Evolutionary conservation across 2,888 invertebrate species (phyloP).

Genomic region (Ophioninae sp.): DNA sequence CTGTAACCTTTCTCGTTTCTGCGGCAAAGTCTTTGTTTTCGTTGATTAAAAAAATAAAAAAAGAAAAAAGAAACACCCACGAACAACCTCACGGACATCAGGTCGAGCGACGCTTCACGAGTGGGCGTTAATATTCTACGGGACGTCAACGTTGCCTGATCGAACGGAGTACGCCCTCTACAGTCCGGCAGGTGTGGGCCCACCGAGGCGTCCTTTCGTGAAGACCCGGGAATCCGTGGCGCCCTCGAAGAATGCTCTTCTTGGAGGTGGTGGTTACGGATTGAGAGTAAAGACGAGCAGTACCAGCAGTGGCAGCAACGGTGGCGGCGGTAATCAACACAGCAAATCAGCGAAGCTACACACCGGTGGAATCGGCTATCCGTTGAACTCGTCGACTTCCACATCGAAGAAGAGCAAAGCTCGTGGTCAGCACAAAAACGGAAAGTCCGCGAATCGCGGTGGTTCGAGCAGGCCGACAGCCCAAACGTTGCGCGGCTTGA

Average conservation of each 20-base stretch:
- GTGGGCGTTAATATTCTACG: conserved; percentile 96
- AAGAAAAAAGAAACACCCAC: too few relatives aligned
- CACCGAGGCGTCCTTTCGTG: conserved; percentile 73
- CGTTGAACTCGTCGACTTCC: conserved; percentile 67
- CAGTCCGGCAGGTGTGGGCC: conserved; percentile 72
- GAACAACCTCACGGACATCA: too few relatives aligned
- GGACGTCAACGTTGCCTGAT: conserved; percentile 86
- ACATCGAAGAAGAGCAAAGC: conserved; percentile 74
- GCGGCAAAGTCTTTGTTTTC: not conserved
- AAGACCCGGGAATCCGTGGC: conserved; percentile 73
- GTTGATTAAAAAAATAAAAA: not conserved
- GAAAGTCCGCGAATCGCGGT: conserved; percentile 77
- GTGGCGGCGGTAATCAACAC: too few relatives aligned
- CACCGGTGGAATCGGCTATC: conserved; percentile 62
- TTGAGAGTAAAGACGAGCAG: conserved; percentile 82
- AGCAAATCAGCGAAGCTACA: conserved; percentile 80
- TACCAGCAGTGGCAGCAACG: too few relatives aligned
- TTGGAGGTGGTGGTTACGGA: conserved; percentile 50
- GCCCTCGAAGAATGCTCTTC: conserved; percentile 71
- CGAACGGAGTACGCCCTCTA: conserved; percentile 77
- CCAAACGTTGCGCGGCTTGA: conserved; percentile 83
- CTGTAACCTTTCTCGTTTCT: not conserved
- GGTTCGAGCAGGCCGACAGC: conserved; percentile 82
- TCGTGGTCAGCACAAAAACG: conserved; percentile 77
- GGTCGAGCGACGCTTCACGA: conserved; percentile 94